These are phyloP conservation scores for Sebastes goodei DNA, from an alignment of 2,797 vertebrate genomes.

Conservation along the genomic window DNA sequence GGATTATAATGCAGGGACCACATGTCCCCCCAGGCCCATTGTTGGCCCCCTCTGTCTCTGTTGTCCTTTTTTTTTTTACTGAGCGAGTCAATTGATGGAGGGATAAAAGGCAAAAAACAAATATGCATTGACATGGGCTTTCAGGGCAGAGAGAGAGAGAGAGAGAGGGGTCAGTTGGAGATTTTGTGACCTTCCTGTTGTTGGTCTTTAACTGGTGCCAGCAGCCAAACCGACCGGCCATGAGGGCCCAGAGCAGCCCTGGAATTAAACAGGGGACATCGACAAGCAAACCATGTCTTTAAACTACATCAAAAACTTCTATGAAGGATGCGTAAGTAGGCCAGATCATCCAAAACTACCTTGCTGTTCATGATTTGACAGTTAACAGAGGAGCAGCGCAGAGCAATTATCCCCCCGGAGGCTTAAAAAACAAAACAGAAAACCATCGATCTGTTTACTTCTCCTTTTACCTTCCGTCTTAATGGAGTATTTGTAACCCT, in stretches of 20 bases:
- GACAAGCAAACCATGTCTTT: constrained; percentile 83
- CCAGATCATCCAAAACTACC: not conserved
- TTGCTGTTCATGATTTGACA: not conserved
- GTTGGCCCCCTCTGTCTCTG: constrained; percentile 77
- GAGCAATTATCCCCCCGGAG: not conserved
- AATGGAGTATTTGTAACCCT: not conserved
- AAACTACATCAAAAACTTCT: constrained; percentile 91
- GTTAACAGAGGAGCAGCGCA: not conserved
- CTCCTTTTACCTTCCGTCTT: not conserved
- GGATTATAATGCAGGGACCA: constrained; percentile 80
- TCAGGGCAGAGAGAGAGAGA: constrained; percentile 60
- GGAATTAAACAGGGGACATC: constrained; percentile 51
- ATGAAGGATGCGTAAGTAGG: constrained; percentile 88
- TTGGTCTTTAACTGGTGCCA: constrained; percentile 60
- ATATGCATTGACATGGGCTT: constrained; percentile 83
- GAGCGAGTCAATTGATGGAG: constrained; percentile 83
- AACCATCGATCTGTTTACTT: constrained; percentile 5
- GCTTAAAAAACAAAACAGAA: not conserved
- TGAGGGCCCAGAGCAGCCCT: constrained; percentile 66
- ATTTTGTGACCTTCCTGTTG: constrained; percentile 23
- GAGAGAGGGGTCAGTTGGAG: constrained; percentile 26
- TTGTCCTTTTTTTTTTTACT: constrained; percentile 71
- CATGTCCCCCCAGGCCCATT: constrained; percentile 65
- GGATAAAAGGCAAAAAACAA: constrained; percentile 77
- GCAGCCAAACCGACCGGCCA: constrained; percentile 67